A percentile compares a stretch with the other conserved stretches of the same genome.
Conservation (phyloP, 2,113 vertebrate species). For the Ondatra zibethicus region DNA sequence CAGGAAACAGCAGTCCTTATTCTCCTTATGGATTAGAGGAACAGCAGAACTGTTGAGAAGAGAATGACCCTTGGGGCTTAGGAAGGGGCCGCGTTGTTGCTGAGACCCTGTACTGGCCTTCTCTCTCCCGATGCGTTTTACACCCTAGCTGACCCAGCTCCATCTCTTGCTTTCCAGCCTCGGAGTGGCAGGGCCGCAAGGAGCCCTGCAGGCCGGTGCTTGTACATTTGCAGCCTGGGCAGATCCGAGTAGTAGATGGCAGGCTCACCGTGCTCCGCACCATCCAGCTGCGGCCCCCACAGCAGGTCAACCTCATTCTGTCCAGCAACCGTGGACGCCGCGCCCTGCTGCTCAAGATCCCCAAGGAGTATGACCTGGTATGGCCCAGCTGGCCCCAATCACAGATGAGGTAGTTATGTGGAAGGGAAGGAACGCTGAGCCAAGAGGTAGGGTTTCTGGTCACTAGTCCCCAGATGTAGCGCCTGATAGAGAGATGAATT, state of each 20-base stretch:
- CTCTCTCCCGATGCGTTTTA: neutral
- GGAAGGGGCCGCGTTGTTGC: neutral
- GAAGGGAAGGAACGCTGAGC: neutral
- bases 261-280: slow-evolving; percentile 80
- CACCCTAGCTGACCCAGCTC: neutral
- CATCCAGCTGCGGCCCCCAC: slow-evolving; percentile 77
- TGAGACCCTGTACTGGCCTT: neutral
- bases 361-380: slow-evolving; percentile 90
- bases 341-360: slow-evolving; percentile 87
- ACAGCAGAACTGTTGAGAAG: neutral
- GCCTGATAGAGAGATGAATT: neutral
- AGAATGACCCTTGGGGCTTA: neutral
- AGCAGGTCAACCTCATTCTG: slow-evolving; percentile 81
- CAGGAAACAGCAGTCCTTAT: neutral
- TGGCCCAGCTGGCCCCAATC: neutral
- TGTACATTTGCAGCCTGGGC: slow-evolving; percentile 79
- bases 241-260: slow-evolving; percentile 83
- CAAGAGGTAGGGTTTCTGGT: neutral
- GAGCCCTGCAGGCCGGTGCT: slow-evolving; percentile 81
- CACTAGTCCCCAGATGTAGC: neutral
- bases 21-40: neutral
- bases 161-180: slow-evolving; percentile 60
- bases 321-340: slow-evolving; percentile 80
- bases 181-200: slow-evolving; percentile 85
- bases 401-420: neutral